Evolutionary conservation across 2,113 vertebrate species (phyloP), one percentile per base, ranked within the genome.

Genomic region (Ameiurus melas): DNA sequence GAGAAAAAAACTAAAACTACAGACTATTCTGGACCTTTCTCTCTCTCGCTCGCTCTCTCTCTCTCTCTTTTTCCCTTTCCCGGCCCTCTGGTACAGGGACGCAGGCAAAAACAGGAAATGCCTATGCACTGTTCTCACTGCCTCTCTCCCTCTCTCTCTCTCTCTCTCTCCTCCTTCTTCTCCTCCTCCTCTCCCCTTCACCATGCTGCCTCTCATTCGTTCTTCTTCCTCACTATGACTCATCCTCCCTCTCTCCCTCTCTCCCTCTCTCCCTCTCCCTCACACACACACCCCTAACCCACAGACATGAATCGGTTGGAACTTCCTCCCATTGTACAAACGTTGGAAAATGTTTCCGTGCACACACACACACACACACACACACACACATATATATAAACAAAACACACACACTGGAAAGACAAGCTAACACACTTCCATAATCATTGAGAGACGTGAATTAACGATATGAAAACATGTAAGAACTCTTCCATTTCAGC

Each of bases 71-170:
- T 87, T 90, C 87, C 91, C 91, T 90, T 91, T 85, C 88, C 33
- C 75, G 66, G 89, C 92, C 91, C 91, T 95, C 91, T 92, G 82
- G 88, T 36, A 66, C 92, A 16, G 1, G 10, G 84, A 92, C 85
- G 81, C 87, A 91, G 93, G 84, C 17, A 17, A 94, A 93, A 94
- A 95, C 95, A 93, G 96, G 96, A 96, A 95, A 96, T 93, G 89
- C 94, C 95, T 93, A 93, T 92, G 90, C 90, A 87, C 92, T 89
- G 90, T 93, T 71, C 87, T 80, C 84, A 87, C 66, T 88, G 88
- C 79, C 77, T 85, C 55, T 80, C 82, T 85, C 84, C 33, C 83
- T 87, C 79, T 87, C 78, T 83, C 84, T 85, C n/a, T n/a, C n/a
- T n/a, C n/a, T n/a, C n/a, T n/a, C n/a, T n/a, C n/a, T n/a, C n/a